These are phyloP conservation scores for Netelia inedita DNA, from an alignment of 2,888 invertebrate species.

Conservation along the genomic window DNA sequence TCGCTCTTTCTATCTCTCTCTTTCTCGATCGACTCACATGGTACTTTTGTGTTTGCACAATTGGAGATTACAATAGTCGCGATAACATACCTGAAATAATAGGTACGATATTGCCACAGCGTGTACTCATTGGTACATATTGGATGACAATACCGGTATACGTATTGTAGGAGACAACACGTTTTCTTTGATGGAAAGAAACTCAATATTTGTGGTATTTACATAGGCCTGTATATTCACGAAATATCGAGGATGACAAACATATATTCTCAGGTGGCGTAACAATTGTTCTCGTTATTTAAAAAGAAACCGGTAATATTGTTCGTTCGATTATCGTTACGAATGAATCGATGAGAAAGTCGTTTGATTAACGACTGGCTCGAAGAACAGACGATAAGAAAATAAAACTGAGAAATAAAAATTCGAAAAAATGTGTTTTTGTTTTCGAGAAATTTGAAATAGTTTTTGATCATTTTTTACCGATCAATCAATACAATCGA, in stretches of 20 bases:
- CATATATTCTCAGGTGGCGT: no score
- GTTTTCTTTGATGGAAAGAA: background rate
- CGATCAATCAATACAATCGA: background rate
- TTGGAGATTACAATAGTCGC: slow-evolving; percentile 43
- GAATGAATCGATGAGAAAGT: no score
- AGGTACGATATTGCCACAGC: background rate
- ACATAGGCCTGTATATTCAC: no score
- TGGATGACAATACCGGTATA: slow-evolving; percentile 7
- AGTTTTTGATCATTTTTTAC: background rate
- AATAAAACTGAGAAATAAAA: no score
- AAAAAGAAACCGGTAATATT: no score
- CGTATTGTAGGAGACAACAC: slow-evolving; percentile 13
- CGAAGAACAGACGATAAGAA: no score
- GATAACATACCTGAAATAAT: slow-evolving; percentile 3
- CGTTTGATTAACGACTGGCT: no score
- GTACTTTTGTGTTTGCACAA: slow-evolving; percentile 44
- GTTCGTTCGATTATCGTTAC: no score
- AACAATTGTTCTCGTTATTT: no score
- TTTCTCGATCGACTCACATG: background rate
- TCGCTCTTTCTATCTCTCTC: background rate
- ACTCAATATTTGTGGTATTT: no score
- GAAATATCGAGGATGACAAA: no score
- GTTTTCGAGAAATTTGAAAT: background rate
- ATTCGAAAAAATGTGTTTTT: background rate
- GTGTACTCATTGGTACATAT: background rate